Percentiles rank a stretch among this genome's conserved stretches.
Conservation (phyloP, 2,113 vertebrate genomes). For the Narcine bancroftii region DNA sequence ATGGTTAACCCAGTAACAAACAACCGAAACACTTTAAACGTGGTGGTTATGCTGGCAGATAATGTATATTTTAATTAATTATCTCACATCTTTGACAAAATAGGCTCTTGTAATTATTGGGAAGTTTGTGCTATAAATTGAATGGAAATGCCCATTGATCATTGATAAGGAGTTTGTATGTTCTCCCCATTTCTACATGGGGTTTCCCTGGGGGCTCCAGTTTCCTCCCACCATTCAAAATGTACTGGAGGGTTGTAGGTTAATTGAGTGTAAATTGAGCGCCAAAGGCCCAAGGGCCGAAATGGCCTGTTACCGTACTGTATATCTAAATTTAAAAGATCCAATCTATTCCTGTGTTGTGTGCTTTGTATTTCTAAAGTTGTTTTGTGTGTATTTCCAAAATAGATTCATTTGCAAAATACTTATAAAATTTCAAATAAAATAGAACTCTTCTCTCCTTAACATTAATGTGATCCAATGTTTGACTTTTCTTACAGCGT, state of each 20-base stretch:
- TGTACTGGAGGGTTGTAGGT: too few relatives aligned
- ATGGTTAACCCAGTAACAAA: not conserved
- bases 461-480: not conserved
- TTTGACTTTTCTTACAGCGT: not conserved
- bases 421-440: not conserved
- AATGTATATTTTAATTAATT: not conserved
- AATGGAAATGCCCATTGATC: too few relatives aligned
- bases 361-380: not conserved
- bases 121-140: not conserved
- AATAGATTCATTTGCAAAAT: not conserved
- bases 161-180: too few relatives aligned
- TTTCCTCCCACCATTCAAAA: too few relatives aligned
- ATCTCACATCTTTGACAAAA: not conserved
- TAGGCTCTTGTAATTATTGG: not conserved
- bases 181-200: too few relatives aligned
- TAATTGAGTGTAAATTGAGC: too few relatives aligned
- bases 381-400: too few relatives aligned
- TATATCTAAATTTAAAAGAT: too few relatives aligned
- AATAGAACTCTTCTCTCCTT: not conserved
- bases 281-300: too few relatives aligned
- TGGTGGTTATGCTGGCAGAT: not conserved
- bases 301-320: too few relatives aligned
- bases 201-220: too few relatives aligned
- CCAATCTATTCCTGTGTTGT: not conserved
- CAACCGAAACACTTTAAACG: too few relatives aligned